These are phyloP conservation scores for Aldrovandia affinis DNA, from an alignment of 2,797 vertebrate species.

Conservation along the genomic window DNA sequence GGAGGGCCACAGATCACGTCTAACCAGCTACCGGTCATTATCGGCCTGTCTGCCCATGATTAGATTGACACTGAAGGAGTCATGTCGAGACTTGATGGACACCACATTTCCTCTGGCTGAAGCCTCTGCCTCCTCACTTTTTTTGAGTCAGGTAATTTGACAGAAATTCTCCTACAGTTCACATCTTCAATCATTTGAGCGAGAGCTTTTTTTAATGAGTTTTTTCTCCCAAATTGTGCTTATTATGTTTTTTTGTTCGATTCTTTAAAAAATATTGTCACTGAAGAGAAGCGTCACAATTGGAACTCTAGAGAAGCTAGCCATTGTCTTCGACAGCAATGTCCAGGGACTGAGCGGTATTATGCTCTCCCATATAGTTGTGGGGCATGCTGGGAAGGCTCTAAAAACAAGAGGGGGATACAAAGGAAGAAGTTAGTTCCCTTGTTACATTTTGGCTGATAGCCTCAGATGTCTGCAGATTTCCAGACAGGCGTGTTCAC, in stretches of 20 bases:
- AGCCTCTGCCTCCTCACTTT: neutral
- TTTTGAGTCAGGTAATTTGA: neutral
- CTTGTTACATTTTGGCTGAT: constrained; percentile 8
- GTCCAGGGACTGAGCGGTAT: neutral
- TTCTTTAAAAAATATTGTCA: neutral
- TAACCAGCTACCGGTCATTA: neutral
- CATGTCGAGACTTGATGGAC: neutral
- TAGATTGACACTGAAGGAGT: neutral
- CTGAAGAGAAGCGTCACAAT: neutral
- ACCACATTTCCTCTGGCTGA: neutral
- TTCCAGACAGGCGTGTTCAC: constrained; percentile 12
- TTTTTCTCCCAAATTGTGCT: neutral
- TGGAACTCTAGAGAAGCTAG: neutral
- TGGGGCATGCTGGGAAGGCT: constrained; percentile 4
- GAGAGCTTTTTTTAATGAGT: neutral
- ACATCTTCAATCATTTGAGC: neutral
- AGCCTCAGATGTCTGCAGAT: constrained; percentile 9
- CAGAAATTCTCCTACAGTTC: neutral
- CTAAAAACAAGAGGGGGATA: neutral
- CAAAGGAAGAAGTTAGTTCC: neutral
- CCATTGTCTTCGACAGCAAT: neutral
- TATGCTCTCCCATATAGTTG: neutral
- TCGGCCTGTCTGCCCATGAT: neutral
- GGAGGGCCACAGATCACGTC: neutral
- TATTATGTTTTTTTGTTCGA: neutral